phyloP scores from a whole-genome alignment of 2,113 vertebrate species.

The Empidonax traillii region DNA sequence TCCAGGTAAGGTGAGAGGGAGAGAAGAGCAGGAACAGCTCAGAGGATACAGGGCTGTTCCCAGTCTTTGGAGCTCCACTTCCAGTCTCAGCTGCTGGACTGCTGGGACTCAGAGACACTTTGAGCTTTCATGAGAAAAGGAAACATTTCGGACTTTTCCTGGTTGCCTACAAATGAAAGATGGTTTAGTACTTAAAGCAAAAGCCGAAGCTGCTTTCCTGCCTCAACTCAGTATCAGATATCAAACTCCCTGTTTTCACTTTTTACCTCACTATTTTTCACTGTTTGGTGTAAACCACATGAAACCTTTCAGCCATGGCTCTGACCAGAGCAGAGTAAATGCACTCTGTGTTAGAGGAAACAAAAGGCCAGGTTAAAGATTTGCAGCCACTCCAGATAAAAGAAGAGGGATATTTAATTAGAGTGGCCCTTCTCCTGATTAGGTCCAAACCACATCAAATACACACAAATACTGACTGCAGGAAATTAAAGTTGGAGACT shows the following conservation, averaged over 20 bases:
- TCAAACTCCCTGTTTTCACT: not conserved
- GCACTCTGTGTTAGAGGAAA: not conserved
- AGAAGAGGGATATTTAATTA: conserved; percentile 3
- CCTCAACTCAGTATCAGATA: not conserved
- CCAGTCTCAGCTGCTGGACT: not conserved
- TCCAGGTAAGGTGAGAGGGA: not conserved
- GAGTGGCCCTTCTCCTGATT: conserved; percentile 7
- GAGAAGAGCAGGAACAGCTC: not conserved
- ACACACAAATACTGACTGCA: conserved; percentile 1
- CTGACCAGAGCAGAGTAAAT: not conserved
- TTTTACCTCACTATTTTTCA: not conserved
- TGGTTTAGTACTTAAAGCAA: not conserved
- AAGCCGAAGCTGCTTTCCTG: not conserved
- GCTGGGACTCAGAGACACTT: not conserved
- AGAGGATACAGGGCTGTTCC: not conserved
- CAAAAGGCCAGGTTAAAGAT: not conserved
- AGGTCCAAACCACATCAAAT: conserved; percentile 39
- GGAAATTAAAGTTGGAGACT: conserved; percentile 42
- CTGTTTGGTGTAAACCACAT: not conserved
- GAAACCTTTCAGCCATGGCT: not conserved
- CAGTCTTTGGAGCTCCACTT: not conserved
- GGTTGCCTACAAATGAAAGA: not conserved
- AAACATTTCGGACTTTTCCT: not conserved
- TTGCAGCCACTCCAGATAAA: conserved; percentile 38
- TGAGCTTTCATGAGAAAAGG: not conserved